Evolutionary conservation across 2,113 vertebrate genomes (phyloP).

Genomic region (Nerophis ophidion): DNA sequence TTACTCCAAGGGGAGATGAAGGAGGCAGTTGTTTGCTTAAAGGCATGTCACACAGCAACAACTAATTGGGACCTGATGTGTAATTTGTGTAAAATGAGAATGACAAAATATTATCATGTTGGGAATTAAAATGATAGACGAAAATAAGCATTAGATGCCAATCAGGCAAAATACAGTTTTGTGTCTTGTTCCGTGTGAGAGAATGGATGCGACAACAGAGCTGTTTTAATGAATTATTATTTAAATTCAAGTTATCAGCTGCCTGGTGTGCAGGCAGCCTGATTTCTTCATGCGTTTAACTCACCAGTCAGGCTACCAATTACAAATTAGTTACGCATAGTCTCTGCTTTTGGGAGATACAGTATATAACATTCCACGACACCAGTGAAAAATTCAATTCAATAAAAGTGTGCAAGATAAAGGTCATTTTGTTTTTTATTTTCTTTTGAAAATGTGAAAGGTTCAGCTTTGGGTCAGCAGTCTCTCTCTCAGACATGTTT

Average conservation of each 20-base stretch:
- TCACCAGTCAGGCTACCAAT: not conserved
- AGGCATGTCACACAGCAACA: too few species aligned
- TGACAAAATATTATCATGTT: too few species aligned
- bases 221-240: not conserved
- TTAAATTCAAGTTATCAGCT: constrained; percentile 2
- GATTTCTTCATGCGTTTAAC: constrained; percentile 2
- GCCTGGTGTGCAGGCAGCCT: constrained; percentile 2
- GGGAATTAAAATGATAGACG: not conserved
- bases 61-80: too few species aligned
- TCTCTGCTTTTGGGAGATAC: constrained; percentile 5
- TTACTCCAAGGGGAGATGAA: too few species aligned
- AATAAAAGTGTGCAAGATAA: not conserved
- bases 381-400: not conserved
- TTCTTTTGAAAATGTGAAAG: not conserved
- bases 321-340: not conserved
- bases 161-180: not conserved
- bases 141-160: not conserved
- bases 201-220: not conserved
- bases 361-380: not conserved
- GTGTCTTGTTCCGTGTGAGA: not conserved
- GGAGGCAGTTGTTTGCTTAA: too few species aligned
- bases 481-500: constrained; percentile 5
- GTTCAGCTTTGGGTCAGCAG: not conserved
- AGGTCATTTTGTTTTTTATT: not conserved
- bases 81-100: too few species aligned